Conservation (phyloP, 2,888 invertebrate genomes). For the Drosophila nigritarsus region DNA sequence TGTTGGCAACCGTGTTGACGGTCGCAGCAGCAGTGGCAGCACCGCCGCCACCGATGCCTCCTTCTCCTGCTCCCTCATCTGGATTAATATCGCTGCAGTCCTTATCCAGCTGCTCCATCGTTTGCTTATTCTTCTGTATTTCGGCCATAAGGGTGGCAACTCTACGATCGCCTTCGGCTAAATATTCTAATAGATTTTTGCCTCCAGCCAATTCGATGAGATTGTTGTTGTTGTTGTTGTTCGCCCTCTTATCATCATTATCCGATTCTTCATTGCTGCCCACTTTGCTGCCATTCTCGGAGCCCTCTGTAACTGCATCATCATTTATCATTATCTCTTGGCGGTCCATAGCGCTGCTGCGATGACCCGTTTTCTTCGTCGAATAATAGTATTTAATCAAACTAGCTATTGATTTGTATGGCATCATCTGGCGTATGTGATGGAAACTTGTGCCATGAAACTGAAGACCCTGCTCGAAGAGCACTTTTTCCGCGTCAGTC, state of each 20-base stretch:
- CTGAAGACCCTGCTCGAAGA: slow-evolving; percentile 99
- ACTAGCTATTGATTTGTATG: slow-evolving; percentile 97
- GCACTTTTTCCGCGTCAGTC: slow-evolving; percentile 98
- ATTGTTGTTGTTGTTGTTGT: slow-evolving; percentile 84
- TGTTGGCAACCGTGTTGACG: slow-evolving; percentile 87
- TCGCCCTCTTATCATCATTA: slow-evolving; percentile 90
- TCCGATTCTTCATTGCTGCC: slow-evolving; percentile 94
- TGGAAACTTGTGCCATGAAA: slow-evolving; percentile 99
- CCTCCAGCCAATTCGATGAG: slow-evolving; percentile 92
- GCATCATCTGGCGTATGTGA: slow-evolving; percentile 98
- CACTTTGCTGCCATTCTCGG: slow-evolving; percentile 93
- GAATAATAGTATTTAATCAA: slow-evolving; percentile 99
- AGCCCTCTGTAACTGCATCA: slow-evolving; percentile 86
- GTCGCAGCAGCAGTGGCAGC: neutral
- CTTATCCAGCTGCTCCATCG: slow-evolving; percentile 86
- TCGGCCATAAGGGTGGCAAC: slow-evolving; percentile 97
- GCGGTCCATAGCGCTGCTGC: slow-evolving; percentile 97
- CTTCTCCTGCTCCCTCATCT: slow-evolving; percentile 67
- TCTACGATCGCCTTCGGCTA: slow-evolving; percentile 96
- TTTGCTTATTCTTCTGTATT: slow-evolving; percentile 98
- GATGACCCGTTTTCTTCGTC: slow-evolving; percentile 98
- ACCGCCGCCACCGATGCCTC: slow-evolving; percentile 85
- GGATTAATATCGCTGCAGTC: slow-evolving; percentile 53
- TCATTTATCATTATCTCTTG: slow-evolving; percentile 87
- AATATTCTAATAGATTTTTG: slow-evolving; percentile 89